Evolutionary conservation across 2,113 vertebrate genomes (phyloP), one percentile per base, ranked within the genome.

Genomic region (Nesogale talazaci): DNA sequence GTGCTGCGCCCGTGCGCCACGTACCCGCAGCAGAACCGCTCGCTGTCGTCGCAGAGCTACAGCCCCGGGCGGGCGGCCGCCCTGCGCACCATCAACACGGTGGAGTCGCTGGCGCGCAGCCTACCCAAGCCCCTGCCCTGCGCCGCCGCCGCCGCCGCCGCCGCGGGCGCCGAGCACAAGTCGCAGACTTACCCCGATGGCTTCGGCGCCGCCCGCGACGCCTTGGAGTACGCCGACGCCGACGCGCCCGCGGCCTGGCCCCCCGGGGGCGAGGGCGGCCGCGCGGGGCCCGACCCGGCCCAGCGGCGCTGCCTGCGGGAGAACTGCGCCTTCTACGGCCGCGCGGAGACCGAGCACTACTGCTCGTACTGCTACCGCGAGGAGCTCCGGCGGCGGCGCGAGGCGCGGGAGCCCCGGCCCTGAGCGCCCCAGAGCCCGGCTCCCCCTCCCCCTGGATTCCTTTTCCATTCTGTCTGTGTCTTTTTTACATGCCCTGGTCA

Each of bases 291-390:
- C 93, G 98, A 98, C 96, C 98, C 98, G 1, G 97, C 98, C 67
- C 99, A 99, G 98, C 99, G 98, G 96, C 99, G 99, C 96, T 99
- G 99, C 97, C 99, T 98, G 98, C 99, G 98, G 96, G 99, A 99
- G 95, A 99, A 99, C 98, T 99, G 99, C 96, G 99, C 99, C 95
- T 99, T 99, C 97, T 99, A 99, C 56, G 99, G 99, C 25, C 98
- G 99, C 90, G 98, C 99, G 0, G 99, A 99, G 98, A 99, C 99
- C 61, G 99, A 99, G 95, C 99, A 99, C 98, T 99, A 98, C 97
- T 99, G 99, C 96, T 99, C 99, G 65, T 99, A 99, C 98, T 99
- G 99, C 98, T 99, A 99, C 98, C 99, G 98, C 93, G 99, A 99
- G 97, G 99, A 99, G 98, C 95, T 99, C 85, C 99, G 99, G 94